Conservation (phyloP, 35 echinoderm and acorn worm species). For the Ophiothrix spiculata region DNA sequence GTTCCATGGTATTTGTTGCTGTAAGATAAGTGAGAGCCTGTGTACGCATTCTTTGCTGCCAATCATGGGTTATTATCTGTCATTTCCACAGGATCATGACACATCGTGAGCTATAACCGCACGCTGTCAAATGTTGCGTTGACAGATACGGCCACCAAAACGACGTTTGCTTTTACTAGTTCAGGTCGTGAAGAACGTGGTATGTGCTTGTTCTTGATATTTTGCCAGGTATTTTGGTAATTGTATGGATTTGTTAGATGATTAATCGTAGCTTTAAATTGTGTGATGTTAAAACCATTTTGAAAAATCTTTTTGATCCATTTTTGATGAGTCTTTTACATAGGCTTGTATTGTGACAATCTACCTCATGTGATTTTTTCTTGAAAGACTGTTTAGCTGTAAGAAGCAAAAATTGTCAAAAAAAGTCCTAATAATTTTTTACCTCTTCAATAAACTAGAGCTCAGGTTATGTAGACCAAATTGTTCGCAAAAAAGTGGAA, state of each 20-base stretch:
- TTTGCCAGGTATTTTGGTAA: neutral
- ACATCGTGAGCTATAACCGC: neutral
- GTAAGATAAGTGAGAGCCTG: neutral
- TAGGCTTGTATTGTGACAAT: neutral
- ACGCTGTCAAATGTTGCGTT: neutral
- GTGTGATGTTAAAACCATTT: neutral
- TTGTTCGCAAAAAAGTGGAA: too few relatives aligned
- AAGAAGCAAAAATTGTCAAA: neutral
- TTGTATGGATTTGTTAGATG: neutral
- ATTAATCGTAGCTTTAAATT: neutral
- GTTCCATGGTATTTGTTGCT: neutral
- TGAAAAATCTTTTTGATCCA: too few relatives aligned
- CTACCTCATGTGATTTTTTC: neutral
- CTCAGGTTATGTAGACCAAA: too few relatives aligned
- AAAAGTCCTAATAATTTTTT: too few relatives aligned
- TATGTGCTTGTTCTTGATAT: neutral
- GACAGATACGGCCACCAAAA: neutral
- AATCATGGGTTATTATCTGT: neutral
- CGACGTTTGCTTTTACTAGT: neutral
- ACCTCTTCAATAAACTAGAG: too few relatives aligned
- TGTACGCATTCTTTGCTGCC: neutral
- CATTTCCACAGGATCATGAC: constrained; percentile 3
- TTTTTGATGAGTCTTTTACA: neutral
- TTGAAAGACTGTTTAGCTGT: neutral
- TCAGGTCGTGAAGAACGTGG: neutral